Evolutionary conservation across 30 jellyfish, hydroid and myxozoan species (phyloP).

Genomic region (Aurelia sp.): DNA sequence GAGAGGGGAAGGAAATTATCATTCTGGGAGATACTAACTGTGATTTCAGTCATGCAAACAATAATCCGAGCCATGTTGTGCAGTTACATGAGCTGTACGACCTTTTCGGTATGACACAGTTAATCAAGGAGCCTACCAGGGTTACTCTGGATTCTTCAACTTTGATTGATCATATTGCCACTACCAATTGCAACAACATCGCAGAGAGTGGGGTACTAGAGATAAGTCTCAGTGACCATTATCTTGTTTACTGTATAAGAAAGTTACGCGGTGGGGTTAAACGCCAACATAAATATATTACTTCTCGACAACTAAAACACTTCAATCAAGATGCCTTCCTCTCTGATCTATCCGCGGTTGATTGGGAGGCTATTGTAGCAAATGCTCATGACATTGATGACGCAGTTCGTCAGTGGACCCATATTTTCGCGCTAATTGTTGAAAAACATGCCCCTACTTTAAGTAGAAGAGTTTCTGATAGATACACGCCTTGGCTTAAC

Average conservation of each 20-base stretch:
- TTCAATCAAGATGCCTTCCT: constrained; percentile 1
- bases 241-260: not conserved
- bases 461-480: not conserved
- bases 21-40: too few relatives aligned
- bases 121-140: not conserved
- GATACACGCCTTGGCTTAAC: too few relatives aligned
- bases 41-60: too few relatives aligned
- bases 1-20: too few relatives aligned
- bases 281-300: not conserved
- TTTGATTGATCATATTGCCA: constrained; percentile 6
- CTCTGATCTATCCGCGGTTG: not conserved
- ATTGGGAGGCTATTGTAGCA: constrained; percentile 3
- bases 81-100: too few relatives aligned
- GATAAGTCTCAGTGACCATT: constrained; percentile 4
- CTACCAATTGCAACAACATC: not conserved
- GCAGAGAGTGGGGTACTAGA: not conserved
- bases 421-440: constrained; percentile 1
- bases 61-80: too few relatives aligned
- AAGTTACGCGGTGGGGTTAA: constrained; percentile 10
- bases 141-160: not conserved
- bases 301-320: not conserved
- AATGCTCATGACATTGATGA: constrained; percentile 5
- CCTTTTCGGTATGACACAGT: not conserved
- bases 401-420: constrained; percentile 4
- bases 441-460: constrained; percentile 1